Evolutionary conservation across 2,797 vertebrate species (phyloP).

Genomic region (Chromis chromis): DNA sequence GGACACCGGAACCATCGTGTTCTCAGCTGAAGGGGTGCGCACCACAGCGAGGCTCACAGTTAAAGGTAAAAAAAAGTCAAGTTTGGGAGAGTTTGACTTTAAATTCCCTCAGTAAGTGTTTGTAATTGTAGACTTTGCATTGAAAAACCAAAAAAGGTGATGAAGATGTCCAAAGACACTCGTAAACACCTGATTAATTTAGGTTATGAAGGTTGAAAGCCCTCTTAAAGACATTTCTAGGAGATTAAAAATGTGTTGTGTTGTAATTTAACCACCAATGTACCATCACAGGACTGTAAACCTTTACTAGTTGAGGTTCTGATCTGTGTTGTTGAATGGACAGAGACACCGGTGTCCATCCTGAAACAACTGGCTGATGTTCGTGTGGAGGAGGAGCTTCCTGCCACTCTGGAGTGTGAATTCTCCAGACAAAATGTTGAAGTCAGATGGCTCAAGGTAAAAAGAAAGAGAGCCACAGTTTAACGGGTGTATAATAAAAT

Average conservation of each 20-base stretch:
- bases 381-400: conserved; percentile 87
- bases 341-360: conserved; percentile 92
- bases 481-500: neutral
- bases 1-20: conserved; percentile 90
- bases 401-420: conserved; percentile 91
- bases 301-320: neutral
- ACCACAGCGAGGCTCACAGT: conserved; percentile 88
- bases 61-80: conserved; percentile 80
- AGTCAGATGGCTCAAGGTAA: conserved; percentile 94
- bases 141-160: no score
- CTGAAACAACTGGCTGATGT: conserved; percentile 84
- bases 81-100: no score
- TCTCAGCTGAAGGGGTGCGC: conserved; percentile 88
- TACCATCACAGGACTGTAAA: no score
- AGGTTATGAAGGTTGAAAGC: no score
- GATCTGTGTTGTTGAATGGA: neutral
- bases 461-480: neutral
- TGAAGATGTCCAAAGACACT: no score
- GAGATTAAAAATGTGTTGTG: no score
- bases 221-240: no score
- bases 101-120: no score
- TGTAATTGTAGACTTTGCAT: no score
- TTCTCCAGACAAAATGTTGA: conserved; percentile 90
- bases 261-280: no score
- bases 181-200: no score